Conservation (phyloP, 2,888 invertebrate species). For the Ethmia dodecea region DNA sequence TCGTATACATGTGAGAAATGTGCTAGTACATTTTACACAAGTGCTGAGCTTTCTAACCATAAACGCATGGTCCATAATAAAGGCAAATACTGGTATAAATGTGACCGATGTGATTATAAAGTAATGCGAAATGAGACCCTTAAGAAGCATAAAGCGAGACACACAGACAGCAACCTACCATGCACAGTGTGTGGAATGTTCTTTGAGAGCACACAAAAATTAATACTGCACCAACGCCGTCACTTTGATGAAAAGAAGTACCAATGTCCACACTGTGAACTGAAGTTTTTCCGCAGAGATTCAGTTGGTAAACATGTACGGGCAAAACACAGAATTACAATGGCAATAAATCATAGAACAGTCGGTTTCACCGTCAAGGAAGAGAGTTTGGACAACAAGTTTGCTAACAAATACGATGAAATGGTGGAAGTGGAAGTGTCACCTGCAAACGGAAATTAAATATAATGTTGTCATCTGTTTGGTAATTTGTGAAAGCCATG, state of each 20-base stretch:
- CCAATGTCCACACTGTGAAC: conserved; percentile 43
- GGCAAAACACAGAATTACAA: conserved; percentile 19
- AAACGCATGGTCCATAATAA: conserved; percentile 36
- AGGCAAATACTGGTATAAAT: conserved; percentile 30
- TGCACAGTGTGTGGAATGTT: conserved; percentile 53
- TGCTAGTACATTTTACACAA: conserved; percentile 45
- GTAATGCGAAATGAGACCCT: conserved; percentile 25
- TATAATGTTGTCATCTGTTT: too few species aligned
- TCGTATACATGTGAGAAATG: conserved; percentile 52
- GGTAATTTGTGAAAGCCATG: too few species aligned
- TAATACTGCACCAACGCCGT: conserved; percentile 38
- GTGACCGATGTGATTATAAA: conserved; percentile 46
- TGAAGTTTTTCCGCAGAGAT: conserved; percentile 34
- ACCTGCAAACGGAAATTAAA: conserved; percentile 4
- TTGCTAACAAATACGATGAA: conserved; percentile 4
- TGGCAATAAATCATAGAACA: conserved; percentile 17
- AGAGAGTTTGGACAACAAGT: not conserved
- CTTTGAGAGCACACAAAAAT: conserved; percentile 33
- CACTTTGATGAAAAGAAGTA: conserved; percentile 45
- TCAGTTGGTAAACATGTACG: conserved; percentile 29
- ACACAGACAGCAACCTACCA: conserved; percentile 36
- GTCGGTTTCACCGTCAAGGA: conserved; percentile 3
- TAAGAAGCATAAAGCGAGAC: conserved; percentile 39
- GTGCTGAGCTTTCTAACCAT: conserved; percentile 49
- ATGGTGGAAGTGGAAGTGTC: conserved; percentile 12